A percentile compares a stretch with the other conserved stretches of the same genome.
Conservation (phyloP, 2,113 vertebrate genomes). For the Stigmatopora argus region DNA sequence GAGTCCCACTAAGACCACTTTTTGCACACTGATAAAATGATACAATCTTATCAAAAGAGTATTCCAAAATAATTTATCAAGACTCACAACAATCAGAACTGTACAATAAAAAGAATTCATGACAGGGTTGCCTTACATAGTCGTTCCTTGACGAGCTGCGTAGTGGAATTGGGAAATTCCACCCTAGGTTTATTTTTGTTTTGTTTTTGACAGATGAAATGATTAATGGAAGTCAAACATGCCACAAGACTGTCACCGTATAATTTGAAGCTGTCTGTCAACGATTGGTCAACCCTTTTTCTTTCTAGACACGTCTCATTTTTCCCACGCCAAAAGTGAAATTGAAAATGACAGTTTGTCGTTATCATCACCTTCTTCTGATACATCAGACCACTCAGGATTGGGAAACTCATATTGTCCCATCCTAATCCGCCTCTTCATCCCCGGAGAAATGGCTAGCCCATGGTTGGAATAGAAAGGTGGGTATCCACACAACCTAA, state of each 20-base stretch:
- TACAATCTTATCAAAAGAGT: too few relatives aligned
- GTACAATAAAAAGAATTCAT: too few relatives aligned
- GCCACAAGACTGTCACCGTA: too few relatives aligned
- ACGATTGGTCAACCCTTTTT: neutral
- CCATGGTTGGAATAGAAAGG: constrained; percentile 98
- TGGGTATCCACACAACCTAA: constrained; percentile 91
- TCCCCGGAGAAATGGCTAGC: constrained; percentile 96
- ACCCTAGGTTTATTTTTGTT: neutral
- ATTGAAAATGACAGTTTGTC: neutral
- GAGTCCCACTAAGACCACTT: too few relatives aligned
- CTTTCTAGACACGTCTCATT: neutral
- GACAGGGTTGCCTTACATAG: too few relatives aligned
- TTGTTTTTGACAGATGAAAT: neutral
- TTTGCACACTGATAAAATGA: too few relatives aligned
- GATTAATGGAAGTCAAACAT: neutral
- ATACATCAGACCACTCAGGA: constrained; percentile 95
- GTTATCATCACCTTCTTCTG: constrained; percentile 82
- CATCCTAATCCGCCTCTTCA: constrained; percentile 94
- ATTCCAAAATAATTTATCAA: too few relatives aligned
- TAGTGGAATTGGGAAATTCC: neutral
- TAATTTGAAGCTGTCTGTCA: neutral
- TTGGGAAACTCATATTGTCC: constrained; percentile 96
- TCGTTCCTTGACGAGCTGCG: neutral
- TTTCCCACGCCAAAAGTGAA: neutral
- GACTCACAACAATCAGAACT: too few relatives aligned